Base-by-base conservation (phyloP, 2,888 invertebrate species). In the Andrena praecox region DNA sequence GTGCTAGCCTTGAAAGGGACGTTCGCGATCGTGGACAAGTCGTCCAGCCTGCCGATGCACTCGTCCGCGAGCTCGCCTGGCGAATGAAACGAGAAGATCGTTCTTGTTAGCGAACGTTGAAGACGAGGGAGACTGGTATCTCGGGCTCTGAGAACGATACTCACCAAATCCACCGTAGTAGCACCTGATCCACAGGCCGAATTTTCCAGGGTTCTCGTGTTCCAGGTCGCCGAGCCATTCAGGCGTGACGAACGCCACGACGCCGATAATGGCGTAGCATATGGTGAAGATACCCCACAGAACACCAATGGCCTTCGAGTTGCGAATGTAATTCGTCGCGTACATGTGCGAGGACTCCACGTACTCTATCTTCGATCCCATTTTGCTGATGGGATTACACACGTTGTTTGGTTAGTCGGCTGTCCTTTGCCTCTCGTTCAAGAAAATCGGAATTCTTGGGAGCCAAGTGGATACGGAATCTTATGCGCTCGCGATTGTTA, bases 271-370 rank as follows among this genome's bases (percentile, higher is more conserved):
- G 86, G 98, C 98, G 94, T 98, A 99, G 95, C 99, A 99, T 93
- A 99, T 97, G 88, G 98, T 98, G 94, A 99, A 99, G 93, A 99
- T 98, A 84, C 98, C 99, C 99, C 99, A 99, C 89, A 99, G 95
- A 82, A 99, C 99, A 70, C 98, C 99, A 86, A 99, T 98, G 68
- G 99, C 99, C 95, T 98, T 98, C 88, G 98, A 98, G 95, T 98
- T 98, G 90, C 98, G 96, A 88, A 98, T 97, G 94, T 98, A 98
- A 95, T 97, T 98, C 82, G 98, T 97, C 86, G 98, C 98, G 95
- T 98, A 97, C 94, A 98, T 96, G 94, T 98, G 98, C 89, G 97
- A 97, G 89, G 97, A 97, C 94, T 98, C 98, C 91, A 98, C 98
- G 95, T 98, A 98, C 93, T 98, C 98, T 93, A 98, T 97, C 95